Conservation (phyloP, 2,888 invertebrate species). For the Bellardia pandia region DNA sequence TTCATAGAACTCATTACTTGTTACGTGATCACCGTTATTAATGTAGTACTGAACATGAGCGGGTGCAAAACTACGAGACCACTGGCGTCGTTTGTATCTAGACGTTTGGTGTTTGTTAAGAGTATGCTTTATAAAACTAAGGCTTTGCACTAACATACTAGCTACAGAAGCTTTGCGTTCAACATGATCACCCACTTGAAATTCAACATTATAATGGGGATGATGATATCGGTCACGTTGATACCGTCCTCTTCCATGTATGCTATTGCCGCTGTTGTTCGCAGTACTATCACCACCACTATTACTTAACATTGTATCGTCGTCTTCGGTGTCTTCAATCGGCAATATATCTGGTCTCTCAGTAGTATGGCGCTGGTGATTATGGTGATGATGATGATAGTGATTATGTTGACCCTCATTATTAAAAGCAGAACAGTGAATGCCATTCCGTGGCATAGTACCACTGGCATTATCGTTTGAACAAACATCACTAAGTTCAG, state of each 20-base stretch:
- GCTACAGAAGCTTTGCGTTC: slow-evolving; percentile 83
- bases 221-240: slow-evolving; percentile 62
- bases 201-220: slow-evolving; percentile 74
- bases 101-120: slow-evolving; percentile 84
- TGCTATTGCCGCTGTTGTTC: slow-evolving; percentile 2
- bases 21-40: slow-evolving; percentile 54
- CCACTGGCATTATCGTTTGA: slow-evolving; percentile 50
- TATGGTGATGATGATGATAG: slow-evolving; percentile 72
- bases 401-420: slow-evolving; percentile 66
- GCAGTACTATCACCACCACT: slow-evolving; percentile 4
- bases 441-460: slow-evolving; percentile 22
- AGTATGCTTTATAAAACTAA: slow-evolving; percentile 84
- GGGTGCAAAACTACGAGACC: slow-evolving; percentile 90
- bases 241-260: slow-evolving; percentile 44
- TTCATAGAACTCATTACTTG: slow-evolving; percentile 84
- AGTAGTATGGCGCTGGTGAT: slow-evolving; percentile 73
- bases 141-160: slow-evolving; percentile 81
- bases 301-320: slow-evolving; percentile 70
- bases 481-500: slow-evolving; percentile 61
- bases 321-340: slow-evolving; percentile 78
- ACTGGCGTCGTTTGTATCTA: slow-evolving; percentile 84
- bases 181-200: slow-evolving; percentile 81
- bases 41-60: slow-evolving; percentile 83
- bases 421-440: slow-evolving; percentile 57
- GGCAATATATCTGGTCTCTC: slow-evolving; percentile 84